Base-by-base conservation (phyloP, 2,797 vertebrate genomes). In the Otolemur crassicaudatus region DNA sequence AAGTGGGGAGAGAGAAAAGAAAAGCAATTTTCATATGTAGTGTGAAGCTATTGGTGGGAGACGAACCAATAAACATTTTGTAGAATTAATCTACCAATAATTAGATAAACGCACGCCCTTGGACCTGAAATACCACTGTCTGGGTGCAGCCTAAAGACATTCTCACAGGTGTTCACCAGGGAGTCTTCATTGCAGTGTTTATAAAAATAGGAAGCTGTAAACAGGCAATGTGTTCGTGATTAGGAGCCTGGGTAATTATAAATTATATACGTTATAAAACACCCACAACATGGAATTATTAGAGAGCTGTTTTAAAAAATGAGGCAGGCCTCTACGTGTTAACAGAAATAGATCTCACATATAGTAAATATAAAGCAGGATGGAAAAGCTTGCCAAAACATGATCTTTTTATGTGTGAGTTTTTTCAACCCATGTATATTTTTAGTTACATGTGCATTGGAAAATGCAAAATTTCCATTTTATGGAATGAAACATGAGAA, bases 271-370 rank as follows among this genome's bases (percentile, higher is more conserved):
- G 75, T 73, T 79, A 87, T 76, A 77, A 73, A 73, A 63, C 5
- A 87, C 49, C 34, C 29, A 87, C 34, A 60, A 96, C 82, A 67
- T 13, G 5, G 37, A 85, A 91, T 84, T 91, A 70, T 70, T 87
- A 61, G 0, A n/a, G 4, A 79, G 19, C 92, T 90, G 13, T 60
- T 91, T 95, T 60, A 67, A 94, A 86, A 72, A 95, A 91, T 43
- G 13, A 91, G 4, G 7, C 25, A 90, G 25, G 8, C 4, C 12
- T 65, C 5, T 16, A 25, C 23, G 7, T 61, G 3, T 60, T 88
- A 75, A 87, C 12, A 73, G 20, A 97, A 91, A 87, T 69, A 84
- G 2, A 93, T 40, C 6, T 20, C 73, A 91, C n/a, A 27, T 56
- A 89, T 0, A 92, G 34, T 91, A 83, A 96, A 91, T 73, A 91